phyloP scores from a whole-genome alignment of 2,113 vertebrate species.

The Calyptommatus sinebrachiatus region DNA sequence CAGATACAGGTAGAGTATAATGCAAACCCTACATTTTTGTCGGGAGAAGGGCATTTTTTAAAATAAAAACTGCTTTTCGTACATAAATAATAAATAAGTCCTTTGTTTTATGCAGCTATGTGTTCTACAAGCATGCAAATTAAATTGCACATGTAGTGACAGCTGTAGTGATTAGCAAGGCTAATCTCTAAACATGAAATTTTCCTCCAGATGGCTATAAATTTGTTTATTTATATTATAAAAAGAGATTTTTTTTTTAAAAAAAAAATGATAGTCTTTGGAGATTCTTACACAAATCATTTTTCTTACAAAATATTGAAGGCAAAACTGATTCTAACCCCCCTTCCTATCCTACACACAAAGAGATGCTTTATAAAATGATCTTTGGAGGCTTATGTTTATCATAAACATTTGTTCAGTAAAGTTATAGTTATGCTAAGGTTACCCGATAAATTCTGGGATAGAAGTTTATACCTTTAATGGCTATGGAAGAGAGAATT shows the following conservation, averaged over 20 bases:
- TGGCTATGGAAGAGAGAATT: no score
- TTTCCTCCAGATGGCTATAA: background rate
- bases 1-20: no score
- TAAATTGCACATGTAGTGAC: background rate
- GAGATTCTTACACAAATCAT: background rate
- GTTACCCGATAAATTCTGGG: no score
- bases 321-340: background rate
- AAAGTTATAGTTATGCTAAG: no score
- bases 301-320: background rate
- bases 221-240: background rate
- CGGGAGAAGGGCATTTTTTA: no score
- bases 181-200: background rate
- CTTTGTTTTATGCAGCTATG: background rate
- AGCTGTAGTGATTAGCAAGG: background rate
- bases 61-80: background rate
- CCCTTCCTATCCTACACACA: no score
- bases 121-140: conserved; percentile 14
- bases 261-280: background rate
- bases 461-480: no score
- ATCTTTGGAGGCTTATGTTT: background rate
- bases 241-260: background rate
- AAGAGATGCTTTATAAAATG: background rate
- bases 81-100: background rate
- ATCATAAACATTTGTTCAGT: no score
- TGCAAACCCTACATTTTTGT: no score